Evolutionary conservation across 1,140 invertebrate genomes (phyloP).

Genomic region (Nasonia vitripennis): DNA sequence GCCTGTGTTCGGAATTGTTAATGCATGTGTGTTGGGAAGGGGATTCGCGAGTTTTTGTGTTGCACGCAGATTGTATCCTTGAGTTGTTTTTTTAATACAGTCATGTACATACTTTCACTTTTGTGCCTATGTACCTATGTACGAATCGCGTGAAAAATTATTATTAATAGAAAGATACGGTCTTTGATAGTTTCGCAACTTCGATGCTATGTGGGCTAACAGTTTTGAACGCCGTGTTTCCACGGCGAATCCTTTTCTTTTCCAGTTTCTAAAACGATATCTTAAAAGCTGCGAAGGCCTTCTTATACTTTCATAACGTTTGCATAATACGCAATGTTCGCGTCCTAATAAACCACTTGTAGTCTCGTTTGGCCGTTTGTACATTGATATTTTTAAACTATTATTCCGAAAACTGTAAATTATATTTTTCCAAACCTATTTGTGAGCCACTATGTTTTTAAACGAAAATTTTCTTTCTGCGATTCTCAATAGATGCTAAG

Average conservation of each 20-base stretch:
- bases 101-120: background rate
- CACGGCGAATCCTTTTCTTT: background rate
- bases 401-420: no score
- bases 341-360: no score
- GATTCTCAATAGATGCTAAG: slow-evolving; percentile 82
- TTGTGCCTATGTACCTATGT: background rate
- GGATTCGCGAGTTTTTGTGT: no score
- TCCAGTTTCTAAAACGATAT: slow-evolving; percentile 4
- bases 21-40: background rate
- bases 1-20: background rate
- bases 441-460: background rate
- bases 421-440: no score
- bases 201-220: no score
- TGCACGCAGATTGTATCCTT: background rate
- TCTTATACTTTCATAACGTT: background rate
- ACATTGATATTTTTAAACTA: no score
- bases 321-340: background rate
- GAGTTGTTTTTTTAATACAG: background rate
- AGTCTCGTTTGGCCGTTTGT: no score
- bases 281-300: background rate
- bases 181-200: no score
- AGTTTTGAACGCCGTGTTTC: no score
- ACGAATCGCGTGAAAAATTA: no score
- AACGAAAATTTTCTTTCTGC: slow-evolving; percentile 6
- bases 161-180: background rate